phyloP scores from a whole-genome alignment of 2,888 invertebrate genomes.

The Polymixis lichenea region DNA sequence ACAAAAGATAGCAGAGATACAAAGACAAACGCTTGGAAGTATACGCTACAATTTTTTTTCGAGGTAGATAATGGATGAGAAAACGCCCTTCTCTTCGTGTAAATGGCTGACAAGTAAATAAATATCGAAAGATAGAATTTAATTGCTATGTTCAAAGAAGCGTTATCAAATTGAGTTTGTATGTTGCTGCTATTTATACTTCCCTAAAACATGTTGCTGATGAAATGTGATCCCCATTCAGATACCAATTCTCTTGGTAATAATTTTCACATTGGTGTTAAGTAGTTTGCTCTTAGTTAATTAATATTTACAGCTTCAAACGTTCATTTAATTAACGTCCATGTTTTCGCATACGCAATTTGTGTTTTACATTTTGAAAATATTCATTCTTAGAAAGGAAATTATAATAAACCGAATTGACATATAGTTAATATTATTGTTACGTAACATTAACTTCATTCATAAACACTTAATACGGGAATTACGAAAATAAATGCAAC shows the following conservation, averaged over 20 bases:
- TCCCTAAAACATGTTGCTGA: constrained; percentile 24
- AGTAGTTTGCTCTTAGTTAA: constrained; percentile 62
- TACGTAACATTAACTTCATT: constrained; percentile 33
- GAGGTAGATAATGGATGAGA: background rate
- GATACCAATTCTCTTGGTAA: constrained; percentile 38
- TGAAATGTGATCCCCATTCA: constrained; percentile 52
- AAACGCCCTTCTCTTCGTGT: background rate
- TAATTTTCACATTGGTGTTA: constrained; percentile 52
- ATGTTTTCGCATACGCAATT: constrained; percentile 56
- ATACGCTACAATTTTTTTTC: background rate
- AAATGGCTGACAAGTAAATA: background rate
- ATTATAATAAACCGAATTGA: constrained; percentile 40
- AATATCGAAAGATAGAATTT: background rate
- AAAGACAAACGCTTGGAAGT: background rate
- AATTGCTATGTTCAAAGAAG: constrained; percentile 3
- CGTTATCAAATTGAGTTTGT: constrained; percentile 11
- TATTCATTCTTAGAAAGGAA: constrained; percentile 51
- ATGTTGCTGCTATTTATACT: constrained; percentile 4
- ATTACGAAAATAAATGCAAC: constrained; percentile 31
- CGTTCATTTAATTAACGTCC: constrained; percentile 48
- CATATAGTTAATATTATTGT: constrained; percentile 43
- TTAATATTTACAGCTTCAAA: constrained; percentile 60
- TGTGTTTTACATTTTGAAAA: constrained; percentile 53
- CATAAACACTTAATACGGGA: constrained; percentile 30
- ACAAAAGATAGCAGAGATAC: background rate